phyloP scores from a whole-genome alignment of 2,113 vertebrate genomes.

The Ochotona curzoniae region DNA sequence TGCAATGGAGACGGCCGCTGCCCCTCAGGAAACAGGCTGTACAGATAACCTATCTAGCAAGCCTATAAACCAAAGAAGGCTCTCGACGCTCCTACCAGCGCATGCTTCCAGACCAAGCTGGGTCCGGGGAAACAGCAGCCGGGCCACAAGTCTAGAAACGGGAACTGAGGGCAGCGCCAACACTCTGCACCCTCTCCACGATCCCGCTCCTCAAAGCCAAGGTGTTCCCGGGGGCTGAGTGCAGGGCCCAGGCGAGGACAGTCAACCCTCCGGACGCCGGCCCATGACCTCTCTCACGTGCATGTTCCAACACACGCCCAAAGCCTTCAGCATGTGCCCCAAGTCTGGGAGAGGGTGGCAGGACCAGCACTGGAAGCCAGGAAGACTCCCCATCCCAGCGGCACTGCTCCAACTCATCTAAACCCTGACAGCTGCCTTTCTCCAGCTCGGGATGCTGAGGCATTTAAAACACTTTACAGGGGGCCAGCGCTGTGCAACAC shows the following conservation, averaged over 20 bases:
- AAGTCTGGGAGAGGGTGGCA: too few species aligned
- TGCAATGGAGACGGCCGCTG: too few species aligned
- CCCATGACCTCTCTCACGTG: not conserved
- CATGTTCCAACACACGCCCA: not conserved
- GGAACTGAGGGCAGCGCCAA: too few species aligned
- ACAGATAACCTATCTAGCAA: not conserved
- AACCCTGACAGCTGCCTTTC: not conserved
- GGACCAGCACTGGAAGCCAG: not conserved
- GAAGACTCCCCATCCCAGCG: too few species aligned
- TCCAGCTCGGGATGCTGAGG: not conserved
- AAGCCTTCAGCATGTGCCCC: accelerated
- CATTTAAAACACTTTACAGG: too few species aligned
- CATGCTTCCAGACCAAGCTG: not conserved
- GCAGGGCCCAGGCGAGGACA: not conserved
- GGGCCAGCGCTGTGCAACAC: too few species aligned
- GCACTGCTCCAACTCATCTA: accelerated
- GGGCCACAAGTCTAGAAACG: too few species aligned
- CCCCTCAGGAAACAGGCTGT: not conserved
- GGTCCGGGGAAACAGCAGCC: not conserved
- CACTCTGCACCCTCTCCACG: too few species aligned
- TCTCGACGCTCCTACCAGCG: not conserved
- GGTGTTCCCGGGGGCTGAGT: not conserved
- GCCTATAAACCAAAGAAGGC: not conserved
- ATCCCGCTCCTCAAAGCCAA: too few species aligned
- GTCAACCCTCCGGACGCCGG: too few species aligned